These are phyloP conservation scores for Metallyticus violacea DNA, from an alignment of 2,888 invertebrate species.

Conservation along the genomic window DNA sequence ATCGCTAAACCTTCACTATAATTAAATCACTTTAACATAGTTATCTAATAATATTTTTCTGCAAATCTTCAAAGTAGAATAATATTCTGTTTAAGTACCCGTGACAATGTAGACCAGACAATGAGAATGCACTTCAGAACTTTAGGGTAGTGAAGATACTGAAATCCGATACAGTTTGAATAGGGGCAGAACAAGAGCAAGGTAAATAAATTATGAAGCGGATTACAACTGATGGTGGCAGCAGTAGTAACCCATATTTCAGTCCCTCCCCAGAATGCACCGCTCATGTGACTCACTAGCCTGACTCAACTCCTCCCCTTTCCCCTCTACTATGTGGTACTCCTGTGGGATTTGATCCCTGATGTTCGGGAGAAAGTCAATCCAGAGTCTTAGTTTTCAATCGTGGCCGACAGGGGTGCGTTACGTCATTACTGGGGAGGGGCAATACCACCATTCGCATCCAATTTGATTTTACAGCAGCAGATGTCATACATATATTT, in stretches of 20 bases:
- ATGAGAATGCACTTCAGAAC: neutral
- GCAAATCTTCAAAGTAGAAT: no score
- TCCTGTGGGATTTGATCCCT: slow-evolving; percentile 16
- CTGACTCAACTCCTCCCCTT: slow-evolving; percentile 9
- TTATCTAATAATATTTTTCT: no score
- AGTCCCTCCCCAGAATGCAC: neutral
- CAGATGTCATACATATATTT: slow-evolving; percentile 19
- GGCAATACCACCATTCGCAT: neutral
- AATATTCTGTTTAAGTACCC: neutral
- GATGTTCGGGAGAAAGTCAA: neutral
- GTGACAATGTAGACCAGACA: neutral
- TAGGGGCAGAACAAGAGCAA: neutral
- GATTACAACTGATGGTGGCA: neutral
- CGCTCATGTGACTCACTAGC: slow-evolving; percentile 1
- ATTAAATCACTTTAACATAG: no score
- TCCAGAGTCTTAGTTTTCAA: slow-evolving; percentile 18
- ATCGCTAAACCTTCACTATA: no score
- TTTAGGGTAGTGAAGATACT: neutral
- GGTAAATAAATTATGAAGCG: neutral
- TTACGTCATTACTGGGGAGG: neutral
- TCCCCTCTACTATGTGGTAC: neutral
- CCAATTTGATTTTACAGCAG: slow-evolving; percentile 17
- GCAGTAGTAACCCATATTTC: neutral
- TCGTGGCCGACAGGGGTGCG: slow-evolving; percentile 2
- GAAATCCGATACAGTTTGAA: neutral